These are phyloP conservation scores for Calyptommatus sinebrachiatus DNA, from an alignment of 2,113 vertebrate species.

Conservation along the genomic window DNA sequence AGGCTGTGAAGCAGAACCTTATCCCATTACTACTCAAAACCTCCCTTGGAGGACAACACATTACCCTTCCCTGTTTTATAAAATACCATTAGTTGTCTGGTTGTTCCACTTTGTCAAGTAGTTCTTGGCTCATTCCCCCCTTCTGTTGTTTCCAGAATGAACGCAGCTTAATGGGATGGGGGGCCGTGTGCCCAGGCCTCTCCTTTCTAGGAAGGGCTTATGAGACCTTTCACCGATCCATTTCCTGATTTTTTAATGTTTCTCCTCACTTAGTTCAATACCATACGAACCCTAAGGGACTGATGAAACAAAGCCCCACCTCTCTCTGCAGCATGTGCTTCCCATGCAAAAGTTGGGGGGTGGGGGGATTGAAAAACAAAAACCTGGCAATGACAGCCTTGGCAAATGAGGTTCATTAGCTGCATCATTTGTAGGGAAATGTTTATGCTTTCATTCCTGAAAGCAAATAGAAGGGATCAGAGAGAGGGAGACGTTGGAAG, in stretches of 20 bases:
- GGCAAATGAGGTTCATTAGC: constrained; percentile 25
- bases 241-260: neutral
- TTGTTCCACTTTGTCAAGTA: too few species aligned
- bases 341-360: neutral
- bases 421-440: constrained; percentile 15
- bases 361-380: neutral
- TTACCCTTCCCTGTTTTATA: too few species aligned
- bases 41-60: too few species aligned
- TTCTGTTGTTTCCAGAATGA: neutral
- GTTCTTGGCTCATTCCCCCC: neutral
- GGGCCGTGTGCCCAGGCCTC: neutral
- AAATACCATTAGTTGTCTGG: too few species aligned
- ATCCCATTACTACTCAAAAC: too few species aligned
- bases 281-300: too few species aligned
- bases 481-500: neutral
- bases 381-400: neutral
- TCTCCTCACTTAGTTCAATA: neutral
- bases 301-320: neutral
- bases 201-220: neutral
- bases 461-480: neutral
- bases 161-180: too few species aligned
- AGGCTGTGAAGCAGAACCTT: too few species aligned
- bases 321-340: neutral
- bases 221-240: neutral
- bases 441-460: constrained; percentile 15